Percentiles rank a stretch among this genome's conserved stretches.
These are phyloP conservation scores for Notolabrus celidotus DNA, from an alignment of 2,797 vertebrate species.

Conservation along the genomic window DNA sequence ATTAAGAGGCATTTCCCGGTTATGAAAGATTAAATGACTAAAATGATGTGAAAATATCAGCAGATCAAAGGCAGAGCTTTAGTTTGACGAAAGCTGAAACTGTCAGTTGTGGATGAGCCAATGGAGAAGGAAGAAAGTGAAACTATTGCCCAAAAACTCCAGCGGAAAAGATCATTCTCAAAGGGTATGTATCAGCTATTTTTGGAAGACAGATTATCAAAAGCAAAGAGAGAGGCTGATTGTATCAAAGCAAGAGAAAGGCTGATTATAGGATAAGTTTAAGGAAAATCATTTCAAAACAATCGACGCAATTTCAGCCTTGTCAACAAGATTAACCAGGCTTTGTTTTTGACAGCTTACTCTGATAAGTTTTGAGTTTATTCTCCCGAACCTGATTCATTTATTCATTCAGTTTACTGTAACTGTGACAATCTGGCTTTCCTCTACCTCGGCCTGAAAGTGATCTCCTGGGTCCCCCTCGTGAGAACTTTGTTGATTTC, in stretches of 20 bases:
- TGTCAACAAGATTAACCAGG: background rate
- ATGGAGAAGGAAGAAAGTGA: conserved; percentile 70
- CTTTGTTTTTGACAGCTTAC: background rate
- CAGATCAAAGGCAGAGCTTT: conserved; percentile 72
- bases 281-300: background rate
- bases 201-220: conserved; percentile 44
- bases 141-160: conserved; percentile 64
- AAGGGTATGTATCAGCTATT: conserved; percentile 46
- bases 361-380: background rate
- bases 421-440: conserved; percentile 17
- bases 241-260: background rate
- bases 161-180: conserved; percentile 48
- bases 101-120: conserved; percentile 78
- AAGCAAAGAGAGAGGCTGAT: conserved; percentile 20
- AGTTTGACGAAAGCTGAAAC: conserved; percentile 71
- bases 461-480: conserved; percentile 22
- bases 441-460: background rate
- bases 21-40: conserved; percentile 73
- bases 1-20: conserved; percentile 67
- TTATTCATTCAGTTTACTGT: background rate
- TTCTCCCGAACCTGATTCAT: background rate
- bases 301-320: background rate
- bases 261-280: conserved; percentile 5
- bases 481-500: conserved; percentile 38
- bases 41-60: conserved; percentile 72